phyloP scores from a whole-genome alignment of 2,888 invertebrate genomes.

The Eulithis prunata region DNA sequence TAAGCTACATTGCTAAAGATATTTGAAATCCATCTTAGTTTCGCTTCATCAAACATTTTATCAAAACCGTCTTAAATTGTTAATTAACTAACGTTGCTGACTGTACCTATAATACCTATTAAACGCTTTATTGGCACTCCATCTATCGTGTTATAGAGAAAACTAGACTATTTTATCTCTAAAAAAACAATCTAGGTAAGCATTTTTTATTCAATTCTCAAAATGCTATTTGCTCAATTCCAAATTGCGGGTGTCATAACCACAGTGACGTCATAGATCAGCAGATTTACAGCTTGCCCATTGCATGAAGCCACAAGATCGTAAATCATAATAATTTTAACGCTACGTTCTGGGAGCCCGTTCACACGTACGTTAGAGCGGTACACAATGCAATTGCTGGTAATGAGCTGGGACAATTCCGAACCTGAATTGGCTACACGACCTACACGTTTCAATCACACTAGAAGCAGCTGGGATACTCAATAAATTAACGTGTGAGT shows the following conservation, averaged over 20 bases:
- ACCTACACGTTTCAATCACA: slow-evolving; percentile 24
- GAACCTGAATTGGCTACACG: slow-evolving; percentile 42
- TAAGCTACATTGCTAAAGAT: too few species aligned
- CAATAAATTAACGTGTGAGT: neutral
- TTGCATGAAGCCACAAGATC: slow-evolving; percentile 21
- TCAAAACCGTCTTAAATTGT: too few species aligned
- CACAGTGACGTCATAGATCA: slow-evolving; percentile 25
- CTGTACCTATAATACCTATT: too few species aligned
- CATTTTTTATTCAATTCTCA: too few species aligned
- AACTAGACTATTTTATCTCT: too few species aligned
- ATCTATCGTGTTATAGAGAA: too few species aligned
- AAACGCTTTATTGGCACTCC: too few species aligned
- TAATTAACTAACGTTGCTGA: too few species aligned
- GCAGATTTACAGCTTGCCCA: slow-evolving; percentile 34
- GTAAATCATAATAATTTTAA: slow-evolving; percentile 38
- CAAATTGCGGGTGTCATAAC: slow-evolving; percentile 8
- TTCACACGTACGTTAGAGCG: slow-evolving; percentile 37
- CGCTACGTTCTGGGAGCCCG: slow-evolving; percentile 34
- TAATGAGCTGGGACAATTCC: slow-evolving; percentile 48
- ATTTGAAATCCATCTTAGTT: too few species aligned
- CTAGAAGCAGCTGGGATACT: slow-evolving; percentile 21
- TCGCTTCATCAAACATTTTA: too few species aligned
- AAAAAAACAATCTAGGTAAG: too few species aligned
- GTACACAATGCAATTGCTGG: slow-evolving; percentile 41
- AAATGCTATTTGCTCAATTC: slow-evolving; percentile 7